Evolutionary conservation across 2,888 invertebrate genomes (phyloP).

Genomic region (Ormia ochracea): DNA sequence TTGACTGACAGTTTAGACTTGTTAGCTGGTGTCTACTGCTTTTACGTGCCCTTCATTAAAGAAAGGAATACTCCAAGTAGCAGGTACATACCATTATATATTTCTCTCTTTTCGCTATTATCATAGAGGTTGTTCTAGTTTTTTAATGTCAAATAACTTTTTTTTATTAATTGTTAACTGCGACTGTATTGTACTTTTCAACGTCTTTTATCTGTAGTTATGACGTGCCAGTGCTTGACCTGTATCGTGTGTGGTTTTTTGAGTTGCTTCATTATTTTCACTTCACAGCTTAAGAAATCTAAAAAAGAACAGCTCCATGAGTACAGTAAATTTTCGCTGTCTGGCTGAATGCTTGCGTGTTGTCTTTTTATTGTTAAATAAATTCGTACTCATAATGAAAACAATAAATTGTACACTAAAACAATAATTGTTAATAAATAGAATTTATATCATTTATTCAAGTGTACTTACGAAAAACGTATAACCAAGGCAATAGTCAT

Average conservation of each 20-base stretch:
- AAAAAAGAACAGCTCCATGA: neutral
- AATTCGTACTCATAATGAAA: slow-evolving; percentile 6
- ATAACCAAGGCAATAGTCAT: slow-evolving; percentile 13
- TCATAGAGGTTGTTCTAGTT: slow-evolving; percentile 44
- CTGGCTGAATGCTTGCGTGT: slow-evolving; percentile 47
- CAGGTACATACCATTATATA: slow-evolving; percentile 21
- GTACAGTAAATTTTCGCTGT: neutral
- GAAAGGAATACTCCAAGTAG: neutral
- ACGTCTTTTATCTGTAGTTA: neutral
- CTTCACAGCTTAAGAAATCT: slow-evolving; percentile 14
- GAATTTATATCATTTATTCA: slow-evolving; percentile 28
- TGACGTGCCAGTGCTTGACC: slow-evolving; percentile 32
- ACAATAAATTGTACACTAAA: slow-evolving; percentile 25
- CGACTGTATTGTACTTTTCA: neutral
- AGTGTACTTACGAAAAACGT: slow-evolving; percentile 4
- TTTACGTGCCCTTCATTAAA: slow-evolving; percentile 27
- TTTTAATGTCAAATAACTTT: slow-evolving; percentile 30
- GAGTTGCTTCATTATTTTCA: slow-evolving; percentile 36
- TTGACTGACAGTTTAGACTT: slow-evolving; percentile 56
- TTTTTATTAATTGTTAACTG: neutral
- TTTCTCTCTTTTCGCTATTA: neutral
- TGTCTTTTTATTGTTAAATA: slow-evolving; percentile 50
- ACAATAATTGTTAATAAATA: slow-evolving; percentile 34
- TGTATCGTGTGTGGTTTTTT: slow-evolving; percentile 31
- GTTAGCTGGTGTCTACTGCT: slow-evolving; percentile 24